Evolutionary conservation across 2,888 invertebrate species (phyloP).

Genomic region (Thymelicus acteon): DNA sequence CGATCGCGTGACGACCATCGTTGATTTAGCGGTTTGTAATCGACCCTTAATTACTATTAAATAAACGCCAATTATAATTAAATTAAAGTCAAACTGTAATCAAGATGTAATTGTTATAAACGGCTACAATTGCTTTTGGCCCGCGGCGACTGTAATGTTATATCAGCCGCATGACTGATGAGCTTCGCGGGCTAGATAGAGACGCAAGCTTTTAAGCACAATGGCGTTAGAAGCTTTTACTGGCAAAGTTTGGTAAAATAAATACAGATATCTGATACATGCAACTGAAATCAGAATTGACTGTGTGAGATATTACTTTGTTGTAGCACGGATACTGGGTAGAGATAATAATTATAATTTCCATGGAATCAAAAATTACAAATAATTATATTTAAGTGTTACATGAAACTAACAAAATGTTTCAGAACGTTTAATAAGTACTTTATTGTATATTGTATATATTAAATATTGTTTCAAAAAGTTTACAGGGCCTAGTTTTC

Average conservation of each 20-base stretch:
- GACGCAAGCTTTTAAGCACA: neutral
- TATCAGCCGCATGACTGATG: constrained; percentile 47
- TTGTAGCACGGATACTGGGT: too few species aligned
- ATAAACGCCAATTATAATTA: constrained; percentile 55
- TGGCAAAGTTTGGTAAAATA: neutral
- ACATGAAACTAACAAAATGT: too few species aligned
- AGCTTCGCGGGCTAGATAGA: neutral
- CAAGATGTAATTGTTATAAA: constrained; percentile 60
- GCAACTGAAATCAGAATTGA: too few species aligned
- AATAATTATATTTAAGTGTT: too few species aligned
- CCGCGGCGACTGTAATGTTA: constrained; percentile 64
- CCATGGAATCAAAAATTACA: too few species aligned
- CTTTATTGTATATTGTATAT: too few species aligned
- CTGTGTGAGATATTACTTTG: too few species aligned
- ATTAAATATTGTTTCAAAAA: too few species aligned
- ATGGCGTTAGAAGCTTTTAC: neutral
- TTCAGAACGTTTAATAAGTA: too few species aligned
- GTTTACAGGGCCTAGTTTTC: too few species aligned
- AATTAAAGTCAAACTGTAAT: constrained; percentile 68
- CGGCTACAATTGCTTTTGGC: constrained; percentile 55
- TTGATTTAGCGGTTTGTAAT: constrained; percentile 38
- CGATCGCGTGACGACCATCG: constrained; percentile 25
- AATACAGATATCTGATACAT: neutral
- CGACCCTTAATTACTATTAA: constrained; percentile 31
- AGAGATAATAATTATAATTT: too few species aligned